These are phyloP conservation scores for Saccostrea cuccullata DNA, from an alignment of 1,140 invertebrate species.

Conservation along the genomic window DNA sequence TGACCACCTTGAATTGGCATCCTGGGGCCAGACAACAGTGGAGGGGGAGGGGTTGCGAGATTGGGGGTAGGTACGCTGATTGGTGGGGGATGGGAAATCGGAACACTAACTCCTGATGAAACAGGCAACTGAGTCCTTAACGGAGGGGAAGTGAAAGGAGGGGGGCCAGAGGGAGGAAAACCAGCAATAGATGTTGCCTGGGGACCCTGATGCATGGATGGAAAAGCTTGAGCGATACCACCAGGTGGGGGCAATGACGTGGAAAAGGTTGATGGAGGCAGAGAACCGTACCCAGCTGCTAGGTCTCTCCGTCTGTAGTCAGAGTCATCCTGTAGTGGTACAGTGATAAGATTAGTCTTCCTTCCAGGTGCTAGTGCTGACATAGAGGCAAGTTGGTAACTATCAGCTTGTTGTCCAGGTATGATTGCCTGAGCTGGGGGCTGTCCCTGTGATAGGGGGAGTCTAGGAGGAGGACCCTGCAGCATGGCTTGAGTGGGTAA, in stretches of 20 bases:
- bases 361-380: conserved; percentile 12
- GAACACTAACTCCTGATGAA: conserved; percentile 13
- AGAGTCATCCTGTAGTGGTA: conserved; percentile 84
- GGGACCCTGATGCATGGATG: conserved; percentile 62
- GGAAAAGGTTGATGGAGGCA: conserved; percentile 58
- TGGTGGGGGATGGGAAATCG: conserved; percentile 46
- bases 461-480: conserved; percentile 57
- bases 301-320: conserved; percentile 55
- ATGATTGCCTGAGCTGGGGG: conserved; percentile 54
- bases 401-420: conserved; percentile 56
- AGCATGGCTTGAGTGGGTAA: conserved; percentile 48
- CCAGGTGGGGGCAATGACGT: conserved; percentile 60
- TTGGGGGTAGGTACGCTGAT: conserved; percentile 42
- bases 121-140: conserved; percentile 15
- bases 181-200: conserved; percentile 54
- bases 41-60: conserved; percentile 52
- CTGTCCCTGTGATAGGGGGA: conserved; percentile 45
- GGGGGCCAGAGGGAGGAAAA: conserved; percentile 58
- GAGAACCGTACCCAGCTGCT: conserved; percentile 59
- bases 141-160: conserved; percentile 50
- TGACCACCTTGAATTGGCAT: conserved; percentile 31
- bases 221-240: conserved; percentile 57
- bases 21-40: conserved; percentile 25
- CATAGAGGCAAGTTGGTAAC: conserved; percentile 57
- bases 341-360: conserved; percentile 88